phyloP scores from a whole-genome alignment of 1,140 invertebrate genomes.

The Drosophila lini region DNA sequence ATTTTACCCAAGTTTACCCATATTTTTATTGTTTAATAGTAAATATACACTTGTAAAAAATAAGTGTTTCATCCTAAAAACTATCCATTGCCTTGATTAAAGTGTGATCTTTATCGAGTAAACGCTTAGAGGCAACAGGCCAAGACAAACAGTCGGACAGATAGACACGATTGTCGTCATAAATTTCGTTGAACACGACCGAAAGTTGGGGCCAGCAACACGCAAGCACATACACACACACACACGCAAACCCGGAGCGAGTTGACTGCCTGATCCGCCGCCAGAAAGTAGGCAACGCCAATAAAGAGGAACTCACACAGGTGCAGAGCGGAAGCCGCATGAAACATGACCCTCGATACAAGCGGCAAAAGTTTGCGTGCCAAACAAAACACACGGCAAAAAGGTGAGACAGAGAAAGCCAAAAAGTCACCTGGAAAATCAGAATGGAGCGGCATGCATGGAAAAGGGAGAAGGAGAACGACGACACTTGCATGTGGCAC shows the following conservation, averaged over 20 bases:
- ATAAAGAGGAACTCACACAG: slow-evolving; percentile 21
- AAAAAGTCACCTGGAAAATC: slow-evolving; percentile 39
- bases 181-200: slow-evolving; percentile 56
- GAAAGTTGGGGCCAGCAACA: slow-evolving; percentile 48
- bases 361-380: slow-evolving; percentile 71
- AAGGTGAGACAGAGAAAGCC: slow-evolving; percentile 27
- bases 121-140: slow-evolving; percentile 37
- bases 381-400: slow-evolving; percentile 60
- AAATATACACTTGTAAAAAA: too few relatives aligned
- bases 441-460: slow-evolving; percentile 15
- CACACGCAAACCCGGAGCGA: background rate
- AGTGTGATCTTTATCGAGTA: slow-evolving; percentile 55
- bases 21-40: too few relatives aligned
- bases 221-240: slow-evolving; percentile 25
- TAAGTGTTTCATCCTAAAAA: background rate
- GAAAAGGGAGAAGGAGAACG: too few relatives aligned
- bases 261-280: slow-evolving; percentile 24
- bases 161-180: slow-evolving; percentile 66
- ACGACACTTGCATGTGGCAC: slow-evolving; percentile 55
- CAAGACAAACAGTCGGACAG: slow-evolving; percentile 44
- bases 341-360: slow-evolving; percentile 67
- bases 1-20: too few relatives aligned
- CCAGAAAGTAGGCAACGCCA: slow-evolving; percentile 63
- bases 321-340: slow-evolving; percentile 59
- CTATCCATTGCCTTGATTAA: slow-evolving; percentile 10